Conservation (phyloP, 2,113 vertebrate species). For the Synchiropus splendidus region DNA sequence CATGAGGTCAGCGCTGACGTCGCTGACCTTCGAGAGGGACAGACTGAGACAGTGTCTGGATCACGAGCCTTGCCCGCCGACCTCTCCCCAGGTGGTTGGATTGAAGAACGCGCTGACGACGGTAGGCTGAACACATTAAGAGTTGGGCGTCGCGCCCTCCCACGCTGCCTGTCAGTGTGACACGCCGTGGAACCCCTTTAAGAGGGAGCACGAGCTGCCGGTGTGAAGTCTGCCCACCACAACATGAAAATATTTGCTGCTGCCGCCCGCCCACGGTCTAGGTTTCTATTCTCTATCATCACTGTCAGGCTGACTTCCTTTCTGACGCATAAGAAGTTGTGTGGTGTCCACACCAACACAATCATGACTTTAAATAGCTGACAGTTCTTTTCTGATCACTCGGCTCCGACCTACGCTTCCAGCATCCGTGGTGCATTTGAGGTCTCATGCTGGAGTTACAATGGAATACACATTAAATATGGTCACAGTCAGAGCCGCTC, state of each 20-base stretch:
- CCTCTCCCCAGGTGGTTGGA: constrained; percentile 79
- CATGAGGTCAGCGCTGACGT: constrained; percentile 81
- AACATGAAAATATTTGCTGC: constrained; percentile 8
- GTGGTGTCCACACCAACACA: constrained; percentile 12
- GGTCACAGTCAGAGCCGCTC: too few species aligned
- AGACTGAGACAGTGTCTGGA: constrained; percentile 82
- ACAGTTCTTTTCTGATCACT: constrained; percentile 12
- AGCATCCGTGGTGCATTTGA: too few species aligned
- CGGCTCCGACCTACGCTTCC: constrained; percentile 8
- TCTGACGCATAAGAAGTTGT: background rate
- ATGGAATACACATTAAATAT: too few species aligned
- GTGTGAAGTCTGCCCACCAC: constrained; percentile 24
- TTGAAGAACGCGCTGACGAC: constrained; percentile 84
- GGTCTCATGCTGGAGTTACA: too few species aligned
- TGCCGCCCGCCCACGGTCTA: constrained; percentile 24
- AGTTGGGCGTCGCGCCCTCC: too few species aligned
- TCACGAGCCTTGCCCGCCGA: constrained; percentile 71
- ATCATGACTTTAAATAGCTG: constrained; percentile 16
- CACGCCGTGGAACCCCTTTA: constrained; percentile 17
- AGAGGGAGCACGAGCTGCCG: constrained; percentile 16
- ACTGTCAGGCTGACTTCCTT: constrained; percentile 3
- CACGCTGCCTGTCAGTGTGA: constrained; percentile 2
- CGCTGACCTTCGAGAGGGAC: constrained; percentile 79
- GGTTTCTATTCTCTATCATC: constrained; percentile 13
- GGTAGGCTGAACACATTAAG: constrained; percentile 58